phyloP scores from a whole-genome alignment of 2,797 vertebrate genomes.

The Muscicapa striata region DNA sequence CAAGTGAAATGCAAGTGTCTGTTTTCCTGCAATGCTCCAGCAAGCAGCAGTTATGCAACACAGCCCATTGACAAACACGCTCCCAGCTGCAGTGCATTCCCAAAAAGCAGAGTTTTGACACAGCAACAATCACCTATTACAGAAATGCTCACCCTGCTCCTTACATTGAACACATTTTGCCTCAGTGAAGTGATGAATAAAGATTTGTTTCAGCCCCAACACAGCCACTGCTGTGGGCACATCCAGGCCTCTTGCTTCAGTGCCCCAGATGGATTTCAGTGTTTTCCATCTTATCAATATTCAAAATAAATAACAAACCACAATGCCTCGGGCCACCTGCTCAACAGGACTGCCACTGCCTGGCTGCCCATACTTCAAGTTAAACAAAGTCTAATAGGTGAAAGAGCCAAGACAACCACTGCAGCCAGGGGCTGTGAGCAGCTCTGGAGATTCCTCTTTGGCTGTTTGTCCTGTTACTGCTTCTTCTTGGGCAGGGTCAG shows the following conservation, averaged over 20 bases:
- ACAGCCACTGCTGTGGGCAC: not conserved
- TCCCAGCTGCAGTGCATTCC: not conserved
- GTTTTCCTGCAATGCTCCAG: not conserved
- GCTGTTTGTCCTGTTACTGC: not conserved
- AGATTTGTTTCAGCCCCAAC: not conserved
- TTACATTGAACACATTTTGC: accelerated
- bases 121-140: not conserved
- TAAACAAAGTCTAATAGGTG: not conserved
- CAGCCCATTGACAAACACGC: not conserved
- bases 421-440: not conserved
- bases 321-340: not conserved
- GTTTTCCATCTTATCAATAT: constrained; percentile 1
- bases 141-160: not conserved
- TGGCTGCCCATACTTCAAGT: not conserved
- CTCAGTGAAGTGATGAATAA: not conserved
- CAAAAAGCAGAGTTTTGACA: not conserved
- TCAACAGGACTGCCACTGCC: not conserved
- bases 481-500: not conserved
- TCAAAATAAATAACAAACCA: not conserved
- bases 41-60: not conserved
- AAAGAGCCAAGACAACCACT: not conserved
- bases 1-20: not conserved
- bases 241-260: not conserved
- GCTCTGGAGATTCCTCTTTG: not conserved
- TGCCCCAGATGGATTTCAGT: not conserved